phyloP scores from a whole-genome alignment of 2,888 invertebrate species.

The Cephalotes varians region DNA sequence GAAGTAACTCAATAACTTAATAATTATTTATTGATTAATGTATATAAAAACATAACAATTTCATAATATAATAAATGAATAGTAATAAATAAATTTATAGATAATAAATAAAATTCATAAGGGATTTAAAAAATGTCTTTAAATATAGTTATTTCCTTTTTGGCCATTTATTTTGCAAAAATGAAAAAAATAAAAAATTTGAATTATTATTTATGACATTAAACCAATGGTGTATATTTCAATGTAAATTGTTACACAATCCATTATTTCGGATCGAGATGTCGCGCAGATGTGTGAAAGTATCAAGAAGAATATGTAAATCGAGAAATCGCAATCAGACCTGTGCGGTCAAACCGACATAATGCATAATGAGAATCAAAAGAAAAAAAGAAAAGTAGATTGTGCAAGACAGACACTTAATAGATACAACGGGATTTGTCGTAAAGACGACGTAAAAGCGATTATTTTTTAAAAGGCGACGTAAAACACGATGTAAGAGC shows the following conservation, averaged over 20 bases:
- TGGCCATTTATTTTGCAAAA: background rate
- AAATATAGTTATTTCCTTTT: background rate
- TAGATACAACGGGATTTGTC: constrained; percentile 12
- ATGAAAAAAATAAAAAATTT: background rate
- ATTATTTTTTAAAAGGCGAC: constrained; percentile 25
- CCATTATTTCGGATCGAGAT: background rate
- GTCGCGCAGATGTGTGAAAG: constrained; percentile 30
- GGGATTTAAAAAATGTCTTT: background rate
- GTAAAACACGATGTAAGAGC: background rate
- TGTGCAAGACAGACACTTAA: constrained; percentile 26
- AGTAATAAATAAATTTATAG: background rate
- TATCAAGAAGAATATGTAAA: constrained; percentile 30
- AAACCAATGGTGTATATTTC: background rate
- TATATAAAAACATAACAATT: background rate
- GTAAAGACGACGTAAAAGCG: background rate
- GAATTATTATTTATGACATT: background rate
- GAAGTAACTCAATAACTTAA: background rate
- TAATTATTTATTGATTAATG: background rate
- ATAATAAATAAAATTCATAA: background rate
- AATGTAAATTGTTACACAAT: constrained; percentile 38
- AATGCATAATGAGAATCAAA: constrained; percentile 17
- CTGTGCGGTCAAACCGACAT: background rate
- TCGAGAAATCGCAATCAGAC: constrained; percentile 31
- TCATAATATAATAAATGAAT: background rate
- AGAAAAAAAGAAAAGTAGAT: constrained; percentile 13